Evolutionary conservation across 2,888 invertebrate species (phyloP), one percentile per base, ranked within the genome.

Genomic region (Habrosyne pyritoides): DNA sequence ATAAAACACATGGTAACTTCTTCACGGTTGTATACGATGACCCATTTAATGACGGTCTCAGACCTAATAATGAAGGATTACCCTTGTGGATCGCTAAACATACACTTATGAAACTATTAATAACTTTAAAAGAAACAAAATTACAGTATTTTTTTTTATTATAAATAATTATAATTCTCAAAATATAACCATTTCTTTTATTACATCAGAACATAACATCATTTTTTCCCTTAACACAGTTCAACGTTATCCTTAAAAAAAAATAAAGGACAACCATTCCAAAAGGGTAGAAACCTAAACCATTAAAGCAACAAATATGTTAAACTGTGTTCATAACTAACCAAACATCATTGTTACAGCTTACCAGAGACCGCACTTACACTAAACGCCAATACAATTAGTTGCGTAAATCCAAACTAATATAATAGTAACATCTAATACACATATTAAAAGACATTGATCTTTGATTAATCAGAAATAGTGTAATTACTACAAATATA

Each of bases 41-140:
- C 50, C 50, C 30, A 50, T n/a, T n/a, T 10, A 28, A 18, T 42
- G 10, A 10, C 21, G 50, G 50, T 50, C 50, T 21, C 28, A 1
- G 50, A 28, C 50, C 28, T 28, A 30, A 49, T 10, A 28, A 28
- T 50, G 18, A 50, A 50, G 22, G 50, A 18, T 50, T 28, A 28
- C 50, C 48, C 50, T 50, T 21, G 50, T 22, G n/a, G 18, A 50
- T 28, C 28, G 18, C 28, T 24, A 30, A 50, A 14, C 18, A 28
- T 28, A 50, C 50, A 50, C 22, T 50, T 28, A 50, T 18, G 10
- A 28, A 12, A 30, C 28, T 28, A 50, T 30, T 21, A 14, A 28
- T 14, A 14, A 28, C 21, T 21, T 47, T 21, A 2, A 24, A 22
- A 14, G 6, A 42, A 18, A 42, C 42, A 42, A 42, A 42, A 42